Evolutionary conservation across 1,140 invertebrate species (phyloP), one percentile per base, ranked within the genome.

Genomic region (Centruroides sculpturatus): DNA sequence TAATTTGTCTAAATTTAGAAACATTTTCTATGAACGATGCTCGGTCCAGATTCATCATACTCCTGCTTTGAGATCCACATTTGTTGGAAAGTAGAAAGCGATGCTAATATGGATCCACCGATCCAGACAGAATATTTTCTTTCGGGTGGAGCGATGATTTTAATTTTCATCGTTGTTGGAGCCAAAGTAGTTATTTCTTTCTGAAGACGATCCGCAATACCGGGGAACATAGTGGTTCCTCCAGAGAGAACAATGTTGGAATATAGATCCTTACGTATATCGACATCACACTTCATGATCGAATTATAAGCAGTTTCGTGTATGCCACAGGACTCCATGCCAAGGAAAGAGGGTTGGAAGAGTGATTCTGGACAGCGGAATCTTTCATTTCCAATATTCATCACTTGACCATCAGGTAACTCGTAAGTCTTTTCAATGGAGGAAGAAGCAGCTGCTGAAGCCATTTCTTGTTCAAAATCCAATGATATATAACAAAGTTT

Each of bases 381-480:
- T 54, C 74, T 65, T 60, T 77, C 74, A 63, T 76, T 75, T 62
- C 69, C 70, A 61, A 73, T 66, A 9, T 63, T 68, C 50, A 68
- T 71, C 54, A 66, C 64, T 70, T 74, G 78, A 67, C 68, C 78
- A 66, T 75, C 77, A 61, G 71, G 77, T 23, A 78, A 64, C 64
- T 78, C 73, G 60, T 77, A 77, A 49, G 64, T 65, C 65, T 77
- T 75, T 53, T 74, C 73, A 3, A 75, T 61, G n/a, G 76, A 75
- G 12, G 74, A 76, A 36, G 73, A 73, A 35, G 71, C 66, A 8
- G 89, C 87, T 63, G 89, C 88, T 61, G 88, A 91, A 69, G 85
- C 86, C 89, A 93, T 93, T 79, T 94, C 90, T 77, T 92, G 88
- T 77, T 94, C 90, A 73, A 92, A 93, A 78, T 93, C 89, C 35